Evolutionary conservation across 64 coral and sea anemone genomes (phyloP).

Genomic region (Stichodactyla mertensii): DNA sequence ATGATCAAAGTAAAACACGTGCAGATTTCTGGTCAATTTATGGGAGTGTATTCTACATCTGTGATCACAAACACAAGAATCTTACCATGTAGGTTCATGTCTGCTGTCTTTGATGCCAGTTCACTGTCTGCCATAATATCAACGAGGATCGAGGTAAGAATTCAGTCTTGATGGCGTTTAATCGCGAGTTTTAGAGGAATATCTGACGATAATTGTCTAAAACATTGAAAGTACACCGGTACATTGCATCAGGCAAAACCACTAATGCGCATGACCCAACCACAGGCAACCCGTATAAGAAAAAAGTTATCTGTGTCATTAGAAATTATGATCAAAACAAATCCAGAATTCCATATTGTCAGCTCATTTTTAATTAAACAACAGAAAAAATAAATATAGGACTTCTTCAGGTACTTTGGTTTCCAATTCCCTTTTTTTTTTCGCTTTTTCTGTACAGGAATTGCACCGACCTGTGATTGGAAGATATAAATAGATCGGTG

Average conservation of each 20-base stretch:
- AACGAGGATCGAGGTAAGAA: background rate
- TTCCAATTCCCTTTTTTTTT: too few relatives aligned
- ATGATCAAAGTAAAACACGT: background rate
- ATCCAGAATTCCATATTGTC: too few relatives aligned
- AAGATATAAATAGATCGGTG: too few relatives aligned
- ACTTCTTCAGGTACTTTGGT: too few relatives aligned
- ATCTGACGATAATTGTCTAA: background rate
- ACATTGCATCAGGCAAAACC: background rate
- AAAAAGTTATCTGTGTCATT: too few relatives aligned
- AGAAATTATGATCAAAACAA: too few relatives aligned
- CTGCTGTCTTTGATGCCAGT: background rate
- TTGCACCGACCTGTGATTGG: too few relatives aligned
- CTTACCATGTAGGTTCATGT: constrained; percentile 10
- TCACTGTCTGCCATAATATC: background rate
- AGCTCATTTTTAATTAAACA: too few relatives aligned
- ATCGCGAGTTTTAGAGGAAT: background rate
- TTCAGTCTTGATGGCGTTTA: background rate
- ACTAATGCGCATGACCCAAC: background rate
- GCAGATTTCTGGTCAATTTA: background rate
- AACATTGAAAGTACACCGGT: background rate
- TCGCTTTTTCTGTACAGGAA: too few relatives aligned
- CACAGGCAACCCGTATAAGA: background rate
- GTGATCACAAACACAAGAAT: background rate
- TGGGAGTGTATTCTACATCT: background rate
- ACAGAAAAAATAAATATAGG: too few relatives aligned